These are phyloP conservation scores for Masnerella sp. DNA, from an alignment of 2,888 invertebrate genomes.

Conservation along the genomic window DNA sequence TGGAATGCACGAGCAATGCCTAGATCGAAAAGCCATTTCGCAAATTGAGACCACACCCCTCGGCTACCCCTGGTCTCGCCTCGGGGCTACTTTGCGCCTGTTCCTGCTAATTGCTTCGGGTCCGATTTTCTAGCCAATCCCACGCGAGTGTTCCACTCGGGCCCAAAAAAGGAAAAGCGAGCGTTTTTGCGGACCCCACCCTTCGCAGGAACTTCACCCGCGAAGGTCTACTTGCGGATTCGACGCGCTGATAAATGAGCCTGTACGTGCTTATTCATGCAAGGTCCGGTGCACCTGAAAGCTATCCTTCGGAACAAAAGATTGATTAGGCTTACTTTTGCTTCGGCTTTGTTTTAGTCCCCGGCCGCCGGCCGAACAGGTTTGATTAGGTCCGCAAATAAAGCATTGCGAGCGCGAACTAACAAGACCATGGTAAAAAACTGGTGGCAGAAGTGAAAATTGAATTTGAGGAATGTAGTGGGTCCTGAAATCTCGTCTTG, in stretches of 20 bases:
- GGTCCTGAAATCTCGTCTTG: background rate
- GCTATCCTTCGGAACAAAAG: constrained; percentile 53
- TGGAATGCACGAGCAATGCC: constrained; percentile 36
- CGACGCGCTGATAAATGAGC: constrained; percentile 53
- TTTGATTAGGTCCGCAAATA: constrained; percentile 49
- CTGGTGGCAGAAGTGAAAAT: constrained; percentile 14
- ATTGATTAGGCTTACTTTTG: constrained; percentile 55
- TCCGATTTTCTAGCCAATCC: too few species aligned
- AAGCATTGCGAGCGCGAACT: constrained; percentile 1
- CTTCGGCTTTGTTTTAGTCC: constrained; percentile 43
- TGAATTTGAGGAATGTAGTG: constrained; percentile 18
- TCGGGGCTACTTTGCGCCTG: constrained; percentile 67
- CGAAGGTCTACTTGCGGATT: constrained; percentile 37
- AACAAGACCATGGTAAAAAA: constrained; percentile 1
- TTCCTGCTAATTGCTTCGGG: constrained; percentile 68
- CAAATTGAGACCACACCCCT: constrained; percentile 72
- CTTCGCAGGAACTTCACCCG: constrained; percentile 23
- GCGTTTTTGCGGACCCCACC: constrained; percentile 27
- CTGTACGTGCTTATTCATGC: constrained; percentile 54
- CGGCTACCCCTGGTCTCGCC: constrained; percentile 64
- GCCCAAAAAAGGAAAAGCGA: background rate
- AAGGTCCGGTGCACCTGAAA: constrained; percentile 42
- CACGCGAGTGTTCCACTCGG: too few species aligned
- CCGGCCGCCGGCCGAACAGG: constrained; percentile 35
- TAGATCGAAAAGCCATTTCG: constrained; percentile 63